Base-by-base conservation (phyloP, 64 coral and sea anemone species). In the Porites australiensis region DNA sequence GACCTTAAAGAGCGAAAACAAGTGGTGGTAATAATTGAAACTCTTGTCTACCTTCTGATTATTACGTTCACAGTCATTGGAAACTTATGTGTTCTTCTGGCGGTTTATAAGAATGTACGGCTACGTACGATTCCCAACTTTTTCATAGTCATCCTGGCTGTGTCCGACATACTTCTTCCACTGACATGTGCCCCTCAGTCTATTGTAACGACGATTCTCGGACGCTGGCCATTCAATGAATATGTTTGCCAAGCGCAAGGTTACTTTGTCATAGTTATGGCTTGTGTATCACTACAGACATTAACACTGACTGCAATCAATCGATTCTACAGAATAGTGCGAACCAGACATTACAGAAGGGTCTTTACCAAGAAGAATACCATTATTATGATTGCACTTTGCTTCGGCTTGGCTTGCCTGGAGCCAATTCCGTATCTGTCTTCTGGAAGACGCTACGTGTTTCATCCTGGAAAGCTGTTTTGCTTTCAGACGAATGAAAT, bases 381-480 rank as follows among this genome's bases (percentile, higher is more conserved):
- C 23, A 58, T 45, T 21, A 61, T 88, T 5, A 74, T 88, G 69
- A 88, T 88, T 13, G 70, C 4, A 47, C 13, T 88, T 4, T 57
- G n/a, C 3, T 9, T 61, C 51, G 69, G 72, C 0, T 47, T 92
- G 20, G 70, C 82, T 13, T 65, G 52, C 58, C 13, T 86, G 18
- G 90, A 86, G 8, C 90, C 82, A 43, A 47, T 86, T 16, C 81
- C 69, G 8, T 86, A 92, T 14, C 27, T 92, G 8, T 57, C 67
- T 3, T 86, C 87, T 70, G 92, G 92, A 45, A 76, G 79, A 62
- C 79, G 27, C 4, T 96, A 94, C 50, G 74, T 75, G 3, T 96
- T 96, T 60, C 91, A 96, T 50, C 88, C 95, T 14, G 95, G 95
- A 2, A 96, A 96, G 60, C 44, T 86, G 67, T 91, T 96, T 77